These are phyloP conservation scores for Drosophila merina DNA, from an alignment of 2,888 invertebrate genomes.

Conservation along the genomic window DNA sequence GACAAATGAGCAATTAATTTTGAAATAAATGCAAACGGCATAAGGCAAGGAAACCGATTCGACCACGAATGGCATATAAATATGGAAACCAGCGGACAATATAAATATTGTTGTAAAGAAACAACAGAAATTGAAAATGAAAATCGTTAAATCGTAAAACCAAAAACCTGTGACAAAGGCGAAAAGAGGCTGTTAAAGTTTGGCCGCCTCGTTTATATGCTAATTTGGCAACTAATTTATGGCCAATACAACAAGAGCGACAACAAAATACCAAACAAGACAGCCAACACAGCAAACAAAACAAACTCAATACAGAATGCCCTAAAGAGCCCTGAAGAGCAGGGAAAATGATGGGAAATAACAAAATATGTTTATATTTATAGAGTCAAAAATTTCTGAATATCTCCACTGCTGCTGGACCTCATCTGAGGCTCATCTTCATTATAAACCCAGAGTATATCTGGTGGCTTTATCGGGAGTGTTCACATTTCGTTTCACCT, in stretches of 20 bases:
- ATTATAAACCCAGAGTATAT: conserved; percentile 28
- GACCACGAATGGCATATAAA: conserved; percentile 3
- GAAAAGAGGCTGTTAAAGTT: conserved; percentile 48
- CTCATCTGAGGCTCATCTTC: conserved; percentile 25
- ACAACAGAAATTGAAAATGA: conserved; percentile 1
- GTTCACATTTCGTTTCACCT: conserved; percentile 75
- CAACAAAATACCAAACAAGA: conserved; percentile 60
- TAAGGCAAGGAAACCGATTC: conserved; percentile 7
- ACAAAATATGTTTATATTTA: conserved; percentile 55
- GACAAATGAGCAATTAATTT: conserved; percentile 83
- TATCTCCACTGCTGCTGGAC: conserved; percentile 49
- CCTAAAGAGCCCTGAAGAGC: background rate
- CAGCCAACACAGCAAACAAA: conserved; percentile 20
- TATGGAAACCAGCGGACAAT: conserved; percentile 1
- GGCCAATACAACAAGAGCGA: conserved; percentile 75
- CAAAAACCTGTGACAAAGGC: conserved; percentile 57
- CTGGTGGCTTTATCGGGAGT: conserved; percentile 52
- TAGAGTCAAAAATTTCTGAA: conserved; percentile 62
- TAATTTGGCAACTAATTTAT: conserved; percentile 71
- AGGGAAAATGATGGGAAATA: conserved; percentile 13
- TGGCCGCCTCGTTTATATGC: conserved; percentile 75
- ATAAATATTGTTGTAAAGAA: conserved; percentile 37
- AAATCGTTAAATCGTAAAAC: conserved; percentile 39
- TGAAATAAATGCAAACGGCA: conserved; percentile 78
- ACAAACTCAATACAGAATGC: conserved; percentile 33